Percentiles rank a stretch among this genome's conserved stretches.
phyloP scores from a whole-genome alignment of 2,888 invertebrate species.

The Caenorhabditis panamensis region DNA sequence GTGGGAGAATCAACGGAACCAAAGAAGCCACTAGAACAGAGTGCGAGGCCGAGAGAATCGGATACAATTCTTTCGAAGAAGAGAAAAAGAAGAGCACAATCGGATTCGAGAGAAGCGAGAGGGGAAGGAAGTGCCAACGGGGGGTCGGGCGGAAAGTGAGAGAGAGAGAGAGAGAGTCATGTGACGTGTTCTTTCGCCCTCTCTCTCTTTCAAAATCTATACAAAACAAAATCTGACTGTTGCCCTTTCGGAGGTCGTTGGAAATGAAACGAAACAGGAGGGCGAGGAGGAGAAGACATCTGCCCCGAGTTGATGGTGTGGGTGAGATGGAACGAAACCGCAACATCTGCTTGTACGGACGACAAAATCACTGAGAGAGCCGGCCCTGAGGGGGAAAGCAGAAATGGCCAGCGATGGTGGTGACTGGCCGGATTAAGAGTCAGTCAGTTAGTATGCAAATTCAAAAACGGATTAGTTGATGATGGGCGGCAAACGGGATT shows the following conservation, averaged over 20 bases:
- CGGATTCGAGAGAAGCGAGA: background rate
- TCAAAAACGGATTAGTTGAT: conserved; percentile 41
- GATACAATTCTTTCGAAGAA: background rate
- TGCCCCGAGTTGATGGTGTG: conserved; percentile 6
- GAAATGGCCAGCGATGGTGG: conserved; percentile 12
- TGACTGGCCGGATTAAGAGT: conserved; percentile 11
- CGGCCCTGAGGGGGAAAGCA: background rate
- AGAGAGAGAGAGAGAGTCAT: no score
- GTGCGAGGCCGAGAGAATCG: background rate
- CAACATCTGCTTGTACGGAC: conserved; percentile 25
- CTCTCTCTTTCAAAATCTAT: conserved; percentile 6
- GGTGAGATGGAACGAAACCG: background rate
- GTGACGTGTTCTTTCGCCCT: conserved; percentile 9
- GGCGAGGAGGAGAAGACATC: conserved; percentile 9
- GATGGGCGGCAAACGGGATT: conserved; percentile 44
- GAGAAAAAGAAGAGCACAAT: background rate
- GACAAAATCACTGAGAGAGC: conserved; percentile 12
- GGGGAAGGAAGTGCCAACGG: background rate
- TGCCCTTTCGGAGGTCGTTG: conserved; percentile 4
- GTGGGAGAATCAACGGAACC: background rate
- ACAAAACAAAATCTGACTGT: conserved; percentile 7
- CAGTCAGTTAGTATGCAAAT: conserved; percentile 44
- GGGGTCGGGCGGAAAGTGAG: background rate
- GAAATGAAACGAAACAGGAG: background rate
- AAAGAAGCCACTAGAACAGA: background rate